Evolutionary conservation across 2,113 vertebrate species (phyloP).

Genomic region (Dendropsophus ebraccatus): DNA sequence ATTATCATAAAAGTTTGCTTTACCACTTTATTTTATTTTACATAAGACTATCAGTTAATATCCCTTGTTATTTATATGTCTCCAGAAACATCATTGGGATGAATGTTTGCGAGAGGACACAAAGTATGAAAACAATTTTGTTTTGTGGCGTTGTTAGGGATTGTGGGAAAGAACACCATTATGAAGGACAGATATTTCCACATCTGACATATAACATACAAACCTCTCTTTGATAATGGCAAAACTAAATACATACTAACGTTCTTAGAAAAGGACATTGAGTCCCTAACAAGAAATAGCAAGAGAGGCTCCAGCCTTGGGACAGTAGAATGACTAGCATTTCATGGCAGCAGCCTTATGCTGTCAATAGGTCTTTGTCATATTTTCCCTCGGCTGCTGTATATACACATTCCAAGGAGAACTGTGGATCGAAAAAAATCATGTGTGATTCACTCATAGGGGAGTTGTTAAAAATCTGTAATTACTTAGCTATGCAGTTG

Average conservation of each 20-base stretch:
- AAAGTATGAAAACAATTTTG: constrained; percentile 57
- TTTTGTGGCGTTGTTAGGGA: constrained; percentile 61
- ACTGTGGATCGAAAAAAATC: constrained; percentile 41
- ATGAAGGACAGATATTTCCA: constrained; percentile 61
- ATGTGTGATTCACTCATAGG: constrained; percentile 43
- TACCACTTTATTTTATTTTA: neutral
- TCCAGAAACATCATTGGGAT: neutral
- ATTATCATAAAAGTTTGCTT: neutral
- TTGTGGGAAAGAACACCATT: constrained; percentile 62
- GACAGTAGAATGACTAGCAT: constrained; percentile 49
- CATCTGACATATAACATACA: constrained; percentile 55
- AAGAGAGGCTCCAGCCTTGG: constrained; percentile 43
- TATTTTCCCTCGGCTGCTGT: constrained; percentile 45
- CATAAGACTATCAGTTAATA: neutral
- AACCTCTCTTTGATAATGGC: constrained; percentile 25
- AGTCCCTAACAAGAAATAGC: constrained; percentile 55
- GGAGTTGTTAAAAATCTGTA: constrained; percentile 45
- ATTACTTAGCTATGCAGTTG: constrained; percentile 42
- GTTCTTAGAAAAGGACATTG: constrained; percentile 54
- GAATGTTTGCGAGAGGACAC: neutral
- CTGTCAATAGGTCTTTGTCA: constrained; percentile 51
- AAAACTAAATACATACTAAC: constrained; percentile 11
- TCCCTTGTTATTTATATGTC: neutral
- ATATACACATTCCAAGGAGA: constrained; percentile 54
- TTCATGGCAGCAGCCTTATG: constrained; percentile 32